Percentiles rank a stretch among this genome's conserved stretches.
phyloP scores from a whole-genome alignment of 2,888 invertebrate species.

The Drosophila neotestacea region DNA sequence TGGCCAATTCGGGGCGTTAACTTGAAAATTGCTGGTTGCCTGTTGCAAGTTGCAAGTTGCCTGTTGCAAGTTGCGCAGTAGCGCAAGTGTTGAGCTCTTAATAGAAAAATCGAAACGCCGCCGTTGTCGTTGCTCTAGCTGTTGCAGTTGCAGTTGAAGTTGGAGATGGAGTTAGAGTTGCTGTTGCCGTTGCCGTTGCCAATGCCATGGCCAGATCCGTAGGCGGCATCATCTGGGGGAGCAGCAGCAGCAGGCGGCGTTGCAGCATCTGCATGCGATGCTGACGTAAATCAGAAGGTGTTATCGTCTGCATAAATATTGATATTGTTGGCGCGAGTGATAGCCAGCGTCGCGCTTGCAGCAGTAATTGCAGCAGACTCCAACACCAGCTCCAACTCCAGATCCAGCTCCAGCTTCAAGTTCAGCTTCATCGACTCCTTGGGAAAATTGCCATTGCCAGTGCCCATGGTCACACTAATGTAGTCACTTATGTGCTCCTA shows the following conservation, averaged over 20 bases:
- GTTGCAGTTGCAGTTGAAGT: constrained; percentile 1
- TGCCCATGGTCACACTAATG: constrained; percentile 61
- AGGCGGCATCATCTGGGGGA: constrained; percentile 34
- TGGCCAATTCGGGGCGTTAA: constrained; percentile 76
- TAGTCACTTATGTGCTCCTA: constrained; percentile 79
- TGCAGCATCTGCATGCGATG: constrained; percentile 73
- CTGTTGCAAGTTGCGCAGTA: constrained; percentile 70
- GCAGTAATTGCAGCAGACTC: constrained; percentile 69
- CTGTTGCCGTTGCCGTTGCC: constrained; percentile 1
- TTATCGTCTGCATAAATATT: constrained; percentile 85
- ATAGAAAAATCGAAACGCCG: constrained; percentile 75
- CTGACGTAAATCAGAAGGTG: constrained; percentile 83
- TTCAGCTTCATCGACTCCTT: constrained; percentile 47
- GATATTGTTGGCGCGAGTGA: constrained; percentile 81
- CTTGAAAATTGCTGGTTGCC: constrained; percentile 75
- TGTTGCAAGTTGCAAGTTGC: constrained; percentile 53
- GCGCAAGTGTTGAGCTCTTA: constrained; percentile 83
- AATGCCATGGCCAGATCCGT: constrained; percentile 27
- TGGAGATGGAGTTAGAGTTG: neutral
- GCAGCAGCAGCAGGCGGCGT: constrained; percentile 24
- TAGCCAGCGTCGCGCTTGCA: constrained; percentile 75
- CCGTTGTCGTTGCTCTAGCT: constrained; percentile 19
- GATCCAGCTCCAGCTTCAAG: constrained; percentile 9
- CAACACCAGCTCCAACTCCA: constrained; percentile 32
- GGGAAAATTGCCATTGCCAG: constrained; percentile 65